Evolutionary conservation across 2,888 invertebrate species (phyloP).

Genomic region (Eupithecia insigniata): DNA sequence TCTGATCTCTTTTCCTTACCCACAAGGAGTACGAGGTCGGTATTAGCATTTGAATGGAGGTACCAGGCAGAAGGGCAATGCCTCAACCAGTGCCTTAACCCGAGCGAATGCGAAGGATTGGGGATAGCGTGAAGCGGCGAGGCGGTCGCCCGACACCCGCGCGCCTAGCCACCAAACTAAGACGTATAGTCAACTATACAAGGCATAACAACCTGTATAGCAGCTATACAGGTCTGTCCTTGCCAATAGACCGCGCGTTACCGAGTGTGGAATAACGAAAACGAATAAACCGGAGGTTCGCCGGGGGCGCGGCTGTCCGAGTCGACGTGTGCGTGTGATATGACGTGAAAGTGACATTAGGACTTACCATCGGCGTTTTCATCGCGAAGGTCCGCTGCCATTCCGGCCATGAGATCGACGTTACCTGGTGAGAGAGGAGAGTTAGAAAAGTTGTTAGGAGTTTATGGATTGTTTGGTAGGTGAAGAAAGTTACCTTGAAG

Average conservation of each 20-base stretch:
- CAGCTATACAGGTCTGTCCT: conserved; percentile 30
- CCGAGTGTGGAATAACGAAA: conserved; percentile 45
- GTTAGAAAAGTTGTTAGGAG: background rate
- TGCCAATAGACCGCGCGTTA: conserved; percentile 66
- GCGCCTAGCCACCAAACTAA: conserved; percentile 71
- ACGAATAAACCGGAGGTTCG: conserved; percentile 65
- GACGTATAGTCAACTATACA: conserved; percentile 36
- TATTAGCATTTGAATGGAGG: conserved; percentile 27
- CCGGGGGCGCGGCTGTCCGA: conserved; percentile 85
- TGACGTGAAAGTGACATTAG: conserved; percentile 69
- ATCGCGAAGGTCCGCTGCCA: conserved; percentile 75
- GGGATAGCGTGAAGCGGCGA: conserved; percentile 52
- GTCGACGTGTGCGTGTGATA: conserved; percentile 81
- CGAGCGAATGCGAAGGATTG: conserved; percentile 40
- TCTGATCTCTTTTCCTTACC: background rate
- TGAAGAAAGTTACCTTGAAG: conserved; percentile 66
- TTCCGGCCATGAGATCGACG: conserved; percentile 78
- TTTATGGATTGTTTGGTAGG: background rate
- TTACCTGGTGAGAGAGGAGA: conserved; percentile 62
- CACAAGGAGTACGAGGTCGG: background rate
- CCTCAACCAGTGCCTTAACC: conserved; percentile 35
- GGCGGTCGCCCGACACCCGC: conserved; percentile 77
- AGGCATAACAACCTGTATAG: background rate
- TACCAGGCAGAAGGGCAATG: conserved; percentile 36
- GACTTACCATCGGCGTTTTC: conserved; percentile 79